Base-by-base conservation (phyloP, 2,113 vertebrate species). In the Stegastes partitus region DNA sequence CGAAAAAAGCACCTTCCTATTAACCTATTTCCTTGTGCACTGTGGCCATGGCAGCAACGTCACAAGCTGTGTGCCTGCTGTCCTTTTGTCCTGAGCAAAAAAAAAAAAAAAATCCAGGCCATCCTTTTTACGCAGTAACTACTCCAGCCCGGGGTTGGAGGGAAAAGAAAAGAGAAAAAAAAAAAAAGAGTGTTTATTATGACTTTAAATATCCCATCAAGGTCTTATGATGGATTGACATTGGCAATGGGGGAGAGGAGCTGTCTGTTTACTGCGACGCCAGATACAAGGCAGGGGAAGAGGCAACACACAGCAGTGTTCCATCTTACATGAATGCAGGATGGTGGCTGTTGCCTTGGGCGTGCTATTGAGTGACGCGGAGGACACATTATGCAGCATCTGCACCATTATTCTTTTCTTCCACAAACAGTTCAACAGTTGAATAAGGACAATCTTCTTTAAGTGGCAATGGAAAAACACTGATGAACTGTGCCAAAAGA, bases 261-360 rank as follows among this genome's bases (percentile, higher is more conserved):
- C 68, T n/a, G 79, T 31, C 83, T 39, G 72, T 87, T 84, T 81
- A 63, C 68, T 14, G 55, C 65, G 72, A 78, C 66, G 82, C 28
- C 58, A 84, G 68, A 73, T 72, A 67, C 66, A 42, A 86, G 63
- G 56, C 47, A 37, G 61, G 25, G 53, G 68, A 68, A 64, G 68
- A 64, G 59, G 67, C 25, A 22, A 82, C 25, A 34, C 69, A 51
- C 73, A 82, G 86, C 68, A 39, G 68, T 9, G 66, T 67, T 83
- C 77, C 51, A 57, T 77, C 81, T 47, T 68, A 69, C 75, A 82
- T 89, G 82, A 89, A 87, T 54, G 50, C 75, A 61, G 81, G 58
- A 73, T 59, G 71, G 71, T 76, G 37, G 69, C 72, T 77, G 77
- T 77, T 84, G 88, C 90, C 91, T 86, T 87, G 84, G 81, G 84